These are phyloP conservation scores for Chrosomus eos DNA, from an alignment of 2,797 vertebrate genomes.

Conservation along the genomic window DNA sequence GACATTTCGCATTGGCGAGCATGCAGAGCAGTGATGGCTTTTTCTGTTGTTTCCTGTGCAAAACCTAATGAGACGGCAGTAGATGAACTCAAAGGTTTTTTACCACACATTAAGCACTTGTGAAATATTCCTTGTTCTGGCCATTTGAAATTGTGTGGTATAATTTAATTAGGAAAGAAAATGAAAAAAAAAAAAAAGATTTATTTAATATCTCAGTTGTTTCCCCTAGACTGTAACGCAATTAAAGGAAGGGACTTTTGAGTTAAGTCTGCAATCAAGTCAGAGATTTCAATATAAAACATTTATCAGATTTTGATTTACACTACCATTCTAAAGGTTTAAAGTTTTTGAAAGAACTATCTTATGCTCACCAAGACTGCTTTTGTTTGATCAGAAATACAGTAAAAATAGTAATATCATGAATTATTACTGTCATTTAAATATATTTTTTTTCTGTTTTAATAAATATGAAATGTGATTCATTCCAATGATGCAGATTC, in stretches of 20 bases:
- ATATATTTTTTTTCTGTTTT: neutral
- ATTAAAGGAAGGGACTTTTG: neutral
- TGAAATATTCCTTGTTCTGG: constrained; percentile 17
- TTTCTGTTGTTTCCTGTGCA: constrained; percentile 66
- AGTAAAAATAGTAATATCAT: neutral
- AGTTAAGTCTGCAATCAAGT: neutral
- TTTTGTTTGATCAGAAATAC: neutral
- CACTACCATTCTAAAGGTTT: neutral
- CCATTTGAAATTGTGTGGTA: neutral
- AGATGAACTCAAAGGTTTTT: constrained; percentile 66
- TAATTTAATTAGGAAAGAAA: neutral
- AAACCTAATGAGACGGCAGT: constrained; percentile 59
- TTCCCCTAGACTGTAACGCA: neutral
- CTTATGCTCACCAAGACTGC: neutral
- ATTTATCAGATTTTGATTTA: neutral
- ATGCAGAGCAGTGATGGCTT: constrained; percentile 69
- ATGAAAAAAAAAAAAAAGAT: neutral
- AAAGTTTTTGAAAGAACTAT: neutral
- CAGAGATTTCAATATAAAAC: neutral
- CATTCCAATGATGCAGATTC: no score
- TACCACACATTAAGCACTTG: constrained; percentile 29
- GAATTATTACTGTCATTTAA: neutral
- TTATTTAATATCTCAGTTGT: neutral
- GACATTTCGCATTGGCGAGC: constrained; percentile 70
- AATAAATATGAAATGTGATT: no score